Evolutionary conservation across 1,140 invertebrate species (phyloP), one percentile per base, ranked within the genome.

Genomic region (Listronotus bonariensis): DNA sequence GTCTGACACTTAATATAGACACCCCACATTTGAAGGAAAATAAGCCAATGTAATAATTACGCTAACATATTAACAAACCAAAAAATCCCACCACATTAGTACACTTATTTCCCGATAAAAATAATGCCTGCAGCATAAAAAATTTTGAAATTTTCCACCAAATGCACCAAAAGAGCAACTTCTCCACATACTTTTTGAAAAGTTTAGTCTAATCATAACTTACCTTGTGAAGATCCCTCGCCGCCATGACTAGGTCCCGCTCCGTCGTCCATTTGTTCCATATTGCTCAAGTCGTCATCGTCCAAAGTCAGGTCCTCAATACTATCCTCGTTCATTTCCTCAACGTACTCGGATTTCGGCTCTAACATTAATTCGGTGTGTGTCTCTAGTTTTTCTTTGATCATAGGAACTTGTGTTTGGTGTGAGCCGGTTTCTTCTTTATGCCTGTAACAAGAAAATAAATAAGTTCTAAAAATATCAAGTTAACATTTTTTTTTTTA

Each of bases 221-320:
- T 68, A 83, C 82, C 81, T 83, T 82, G 75, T 40, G 64, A 59
- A 18, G 82, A 83, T 77, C 82, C 86, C 80, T 84, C 83, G 60
- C 81, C 81, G 53, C 82, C 83, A 72, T 85, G 83, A 77, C 83
- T 83, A 68, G 84, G 82, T 73, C 83, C 83, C 66, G 83, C 80
- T 71, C 83, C 82, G 72, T 83, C 81, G 74, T 83, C 83, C 73
- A 84, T 81, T 61, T 82, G 80, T 79, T 87, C 85, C 80, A 85
- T 83, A 76, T 87, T 86, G 74, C 82, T 85, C 56, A 88, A 80
- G 68, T 86, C 86, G 75, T 92, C 90, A 72, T 92, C 90, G 76
- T 92, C 90, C 61, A 92, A 80, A 66, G 89, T 91, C 78, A 92
- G 83, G 79, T 92, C 90, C 80, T 93, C 90, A 72, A 92, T 89